Evolutionary conservation across 2,888 invertebrate species (phyloP).

Genomic region (Ochlodes sylvanus): DNA sequence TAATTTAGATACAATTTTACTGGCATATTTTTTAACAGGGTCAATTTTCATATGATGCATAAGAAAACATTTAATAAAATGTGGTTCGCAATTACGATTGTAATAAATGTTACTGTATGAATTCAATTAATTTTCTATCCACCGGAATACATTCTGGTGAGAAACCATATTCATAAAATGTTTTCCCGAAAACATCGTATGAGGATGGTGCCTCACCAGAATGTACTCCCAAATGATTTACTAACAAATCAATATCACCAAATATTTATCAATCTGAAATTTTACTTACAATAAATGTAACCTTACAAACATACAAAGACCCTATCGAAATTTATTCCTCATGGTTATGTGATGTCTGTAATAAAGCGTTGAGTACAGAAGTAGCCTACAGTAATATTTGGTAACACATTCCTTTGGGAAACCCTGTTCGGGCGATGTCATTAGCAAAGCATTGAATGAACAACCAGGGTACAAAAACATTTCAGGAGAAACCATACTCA

Average conservation of each 20-base stretch:
- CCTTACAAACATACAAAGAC: background rate
- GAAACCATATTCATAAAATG: slow-evolving; percentile 7
- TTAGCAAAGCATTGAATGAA: background rate
- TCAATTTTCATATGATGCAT: too few relatives aligned
- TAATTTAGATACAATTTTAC: too few relatives aligned
- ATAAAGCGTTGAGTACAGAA: slow-evolving; percentile 2
- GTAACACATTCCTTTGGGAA: background rate
- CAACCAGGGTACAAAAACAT: background rate
- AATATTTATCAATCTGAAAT: too few relatives aligned
- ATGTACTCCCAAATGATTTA: background rate
- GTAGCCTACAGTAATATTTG: background rate
- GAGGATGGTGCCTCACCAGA: background rate
- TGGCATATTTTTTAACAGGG: too few relatives aligned
- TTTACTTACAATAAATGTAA: background rate
- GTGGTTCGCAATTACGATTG: background rate
- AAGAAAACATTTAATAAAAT: background rate
- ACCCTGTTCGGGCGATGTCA: background rate
- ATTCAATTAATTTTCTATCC: background rate
- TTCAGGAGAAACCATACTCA: background rate
- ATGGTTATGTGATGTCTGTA: slow-evolving; percentile 1
- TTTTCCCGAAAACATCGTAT: slow-evolving; percentile 4
- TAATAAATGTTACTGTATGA: too few relatives aligned
- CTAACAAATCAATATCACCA: background rate
- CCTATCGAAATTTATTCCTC: background rate
- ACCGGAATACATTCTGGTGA: slow-evolving; percentile 3